phyloP scores from a whole-genome alignment of 2,113 vertebrate genomes.

The Aptenodytes forsteri region DNA sequence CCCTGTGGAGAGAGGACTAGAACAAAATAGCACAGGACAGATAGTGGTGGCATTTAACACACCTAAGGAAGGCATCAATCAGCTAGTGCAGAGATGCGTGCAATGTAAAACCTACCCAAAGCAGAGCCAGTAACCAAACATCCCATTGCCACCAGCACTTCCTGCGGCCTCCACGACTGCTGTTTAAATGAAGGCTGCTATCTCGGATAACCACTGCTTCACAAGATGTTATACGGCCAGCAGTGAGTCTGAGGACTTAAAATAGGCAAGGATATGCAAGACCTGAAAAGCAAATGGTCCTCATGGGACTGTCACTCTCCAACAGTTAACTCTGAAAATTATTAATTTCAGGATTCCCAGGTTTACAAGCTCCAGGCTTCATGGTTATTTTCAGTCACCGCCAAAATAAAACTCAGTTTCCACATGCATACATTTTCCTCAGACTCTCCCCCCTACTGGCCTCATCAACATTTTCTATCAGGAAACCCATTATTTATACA shows the following conservation, averaged over 20 bases:
- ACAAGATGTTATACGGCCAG: not conserved
- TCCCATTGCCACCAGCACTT: not conserved
- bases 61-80: not conserved
- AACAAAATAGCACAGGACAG: not conserved
- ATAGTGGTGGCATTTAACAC: not conserved
- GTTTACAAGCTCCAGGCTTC: conserved; percentile 49
- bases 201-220: not conserved
- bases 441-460: conserved; percentile 5
- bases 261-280: not conserved
- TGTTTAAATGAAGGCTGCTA: not conserved
- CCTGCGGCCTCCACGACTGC: not conserved
- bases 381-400: conserved; percentile 26
- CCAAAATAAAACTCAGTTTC: conserved; percentile 62
- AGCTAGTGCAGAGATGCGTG: not conserved
- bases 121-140: not conserved
- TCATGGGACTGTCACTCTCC: not conserved
- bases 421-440: conserved; percentile 41
- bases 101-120: not conserved
- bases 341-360: conserved; percentile 55
- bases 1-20: not conserved
- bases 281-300: conserved; percentile 2
- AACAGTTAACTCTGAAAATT: conserved; percentile 42
- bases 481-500: conserved; percentile 57
- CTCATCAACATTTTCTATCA: conserved; percentile 57
- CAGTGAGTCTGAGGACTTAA: not conserved